A percentile compares a stretch with the other conserved stretches of the same genome.
These are phyloP conservation scores for Bos javanicus DNA, from an alignment of 2,113 vertebrate species.

Conservation along the genomic window DNA sequence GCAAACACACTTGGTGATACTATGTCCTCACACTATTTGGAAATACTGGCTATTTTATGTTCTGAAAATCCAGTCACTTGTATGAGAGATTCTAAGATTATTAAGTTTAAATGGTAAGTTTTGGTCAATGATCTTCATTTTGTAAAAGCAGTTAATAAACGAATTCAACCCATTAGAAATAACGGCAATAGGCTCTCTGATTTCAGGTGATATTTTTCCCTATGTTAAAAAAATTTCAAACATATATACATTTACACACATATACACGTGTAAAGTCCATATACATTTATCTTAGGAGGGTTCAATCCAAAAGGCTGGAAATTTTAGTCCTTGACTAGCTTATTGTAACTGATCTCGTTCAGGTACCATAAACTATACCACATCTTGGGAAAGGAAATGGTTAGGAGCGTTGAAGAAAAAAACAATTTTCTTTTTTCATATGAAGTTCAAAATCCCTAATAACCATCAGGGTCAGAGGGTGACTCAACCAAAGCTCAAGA, in stretches of 20 bases:
- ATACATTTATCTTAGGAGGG: not conserved
- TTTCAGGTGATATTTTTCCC: not conserved
- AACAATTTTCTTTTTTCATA: not conserved
- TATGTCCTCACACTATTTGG: slow-evolving; percentile 26
- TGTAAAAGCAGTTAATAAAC: slow-evolving; percentile 15
- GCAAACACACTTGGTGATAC: not conserved
- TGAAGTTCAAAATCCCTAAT: slow-evolving; percentile 40
- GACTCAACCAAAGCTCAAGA: slow-evolving; percentile 65
- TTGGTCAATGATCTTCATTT: slow-evolving; percentile 18
- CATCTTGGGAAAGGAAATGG: not conserved
- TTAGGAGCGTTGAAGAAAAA: not conserved
- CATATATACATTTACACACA: not conserved
- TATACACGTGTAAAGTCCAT: not conserved
- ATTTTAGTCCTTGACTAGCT: not conserved
- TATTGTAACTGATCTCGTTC: slow-evolving; percentile 33
- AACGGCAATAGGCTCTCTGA: not conserved
- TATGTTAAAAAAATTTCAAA: not conserved
- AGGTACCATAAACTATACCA: not conserved
- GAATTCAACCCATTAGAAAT: not conserved
- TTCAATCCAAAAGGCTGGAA: not conserved
- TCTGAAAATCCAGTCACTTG: not conserved
- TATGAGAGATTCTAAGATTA: not conserved
- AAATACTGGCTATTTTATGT: not conserved
- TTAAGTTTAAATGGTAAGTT: slow-evolving; percentile 25
- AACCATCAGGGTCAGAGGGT: not conserved